Base-by-base conservation (phyloP, 2,888 invertebrate genomes). In the Saturnia pavonia region DNA sequence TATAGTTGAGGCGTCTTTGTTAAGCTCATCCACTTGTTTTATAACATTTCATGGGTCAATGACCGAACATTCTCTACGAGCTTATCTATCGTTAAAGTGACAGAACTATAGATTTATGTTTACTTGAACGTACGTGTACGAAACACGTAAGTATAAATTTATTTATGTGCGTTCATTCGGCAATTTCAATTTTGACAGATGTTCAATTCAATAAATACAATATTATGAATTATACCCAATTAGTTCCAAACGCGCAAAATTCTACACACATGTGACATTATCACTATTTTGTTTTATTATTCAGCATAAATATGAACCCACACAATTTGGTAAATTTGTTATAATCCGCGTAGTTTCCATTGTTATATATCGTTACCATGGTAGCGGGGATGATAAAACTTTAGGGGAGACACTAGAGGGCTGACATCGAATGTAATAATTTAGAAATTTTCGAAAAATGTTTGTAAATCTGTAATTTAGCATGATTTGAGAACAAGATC, bases 251-350 rank as follows among this genome's bases (percentile, higher is more conserved):
- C 85, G 90, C 88, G 88, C 87, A 89, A 89, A 88, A 89, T 89
- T 87, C 83, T 85, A 87, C 85, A 83, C 92, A 91, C 92, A 93
- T 92, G 91, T 83, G 92, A 90, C 91, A 91, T 89, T 91, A 90
- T 90, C 89, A 89, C 88, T 89, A 91, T 90, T 91, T 91, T 89
- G 91, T 91, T 90, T 91, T 90, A 92, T 93, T 93, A 92, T 94
- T 91, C 80, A 77, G 79, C 83, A 82, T 85, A 89, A 91, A 90
- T 92, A 92, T 92, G 90, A 90, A 92, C 90, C 92, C 91, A 91
- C 91, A 93, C 89, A 89, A 91, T 93, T 92, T 91, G 83, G 91
- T 90, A 91, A 91, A 91, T 92, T 91, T 88, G 91, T 88, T 91
- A 91, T 92, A 93, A 94, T 93, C 93, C 92, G 81, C 88, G 83